phyloP scores from a whole-genome alignment of 2,113 vertebrate genomes.

The Dipodomys ordii region DNA sequence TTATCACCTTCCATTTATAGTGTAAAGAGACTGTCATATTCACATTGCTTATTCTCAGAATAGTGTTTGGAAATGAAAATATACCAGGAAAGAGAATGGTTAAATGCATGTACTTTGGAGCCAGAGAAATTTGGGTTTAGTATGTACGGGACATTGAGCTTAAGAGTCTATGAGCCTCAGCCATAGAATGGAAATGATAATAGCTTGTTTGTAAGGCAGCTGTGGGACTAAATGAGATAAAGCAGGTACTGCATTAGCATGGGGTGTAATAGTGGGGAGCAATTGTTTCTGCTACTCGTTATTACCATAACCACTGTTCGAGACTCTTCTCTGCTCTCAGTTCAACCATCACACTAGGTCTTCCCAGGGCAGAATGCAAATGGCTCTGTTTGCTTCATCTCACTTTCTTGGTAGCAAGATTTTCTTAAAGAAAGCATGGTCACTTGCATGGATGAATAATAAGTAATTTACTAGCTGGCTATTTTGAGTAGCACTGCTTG shows the following conservation, averaged over 20 bases:
- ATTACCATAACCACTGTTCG: not conserved
- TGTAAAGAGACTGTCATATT: conserved; percentile 7
- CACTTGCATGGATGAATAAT: not conserved
- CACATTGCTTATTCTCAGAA: not conserved
- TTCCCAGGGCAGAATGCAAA: not conserved
- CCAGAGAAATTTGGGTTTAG: conserved; percentile 21
- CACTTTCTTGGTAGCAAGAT: not conserved
- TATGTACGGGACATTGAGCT: not conserved
- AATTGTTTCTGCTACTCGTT: not conserved
- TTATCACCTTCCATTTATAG: not conserved
- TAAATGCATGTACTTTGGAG: not conserved
- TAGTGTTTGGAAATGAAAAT: conserved; percentile 4
- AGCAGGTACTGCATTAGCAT: not conserved
- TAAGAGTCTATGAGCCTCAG: conserved; percentile 63
- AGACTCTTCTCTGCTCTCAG: not conserved
- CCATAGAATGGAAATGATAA: not conserved
- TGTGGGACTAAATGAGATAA: not conserved
- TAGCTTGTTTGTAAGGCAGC: not conserved
- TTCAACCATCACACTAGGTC: not conserved
- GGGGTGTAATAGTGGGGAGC: not conserved
- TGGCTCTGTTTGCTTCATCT: not conserved
- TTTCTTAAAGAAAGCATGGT: not conserved
- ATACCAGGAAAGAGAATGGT: not conserved
- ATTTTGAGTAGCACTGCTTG: not conserved
- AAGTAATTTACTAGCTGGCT: not conserved